Conservation (phyloP, 2,113 vertebrate species). For the Cnemophilus loriae region DNA sequence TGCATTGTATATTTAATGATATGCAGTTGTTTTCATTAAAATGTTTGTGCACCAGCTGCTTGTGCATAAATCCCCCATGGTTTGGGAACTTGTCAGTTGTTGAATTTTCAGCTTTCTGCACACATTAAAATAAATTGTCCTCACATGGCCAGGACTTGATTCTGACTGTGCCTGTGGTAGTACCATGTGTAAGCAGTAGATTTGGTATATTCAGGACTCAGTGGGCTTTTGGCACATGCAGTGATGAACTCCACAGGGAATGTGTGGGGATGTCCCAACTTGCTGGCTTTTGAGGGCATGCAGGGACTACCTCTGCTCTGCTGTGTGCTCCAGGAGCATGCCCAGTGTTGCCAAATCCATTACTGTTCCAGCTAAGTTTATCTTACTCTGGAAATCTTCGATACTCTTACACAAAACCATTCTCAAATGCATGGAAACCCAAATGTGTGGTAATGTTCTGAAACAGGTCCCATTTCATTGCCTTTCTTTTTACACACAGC, state of each 20-base stretch:
- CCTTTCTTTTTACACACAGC: not conserved
- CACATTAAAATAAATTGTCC: not conserved
- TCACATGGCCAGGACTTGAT: not conserved
- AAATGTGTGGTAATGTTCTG: not conserved
- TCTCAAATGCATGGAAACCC: not conserved
- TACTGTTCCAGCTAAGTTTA: not conserved
- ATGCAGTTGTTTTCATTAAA: not conserved
- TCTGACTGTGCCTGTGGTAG: not conserved
- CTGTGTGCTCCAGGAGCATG: not conserved
- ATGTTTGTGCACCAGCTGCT: not conserved
- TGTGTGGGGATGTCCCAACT: fast-evolving
- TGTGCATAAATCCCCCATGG: not conserved
- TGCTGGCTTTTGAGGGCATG: not conserved
- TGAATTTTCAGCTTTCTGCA: not conserved
- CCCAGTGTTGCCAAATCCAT: not conserved
- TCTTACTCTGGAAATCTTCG: not conserved
- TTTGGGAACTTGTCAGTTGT: not conserved
- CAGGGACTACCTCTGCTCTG: not conserved
- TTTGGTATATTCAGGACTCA: not conserved
- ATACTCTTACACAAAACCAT: not conserved
- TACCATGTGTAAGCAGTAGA: fast-evolving
- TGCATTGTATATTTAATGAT: not conserved
- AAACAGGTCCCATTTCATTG: not conserved
- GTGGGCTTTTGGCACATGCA: not conserved
- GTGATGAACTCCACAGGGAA: not conserved